These are phyloP conservation scores for Nettapus auritus DNA, from an alignment of 2,113 vertebrate genomes.

Conservation along the genomic window DNA sequence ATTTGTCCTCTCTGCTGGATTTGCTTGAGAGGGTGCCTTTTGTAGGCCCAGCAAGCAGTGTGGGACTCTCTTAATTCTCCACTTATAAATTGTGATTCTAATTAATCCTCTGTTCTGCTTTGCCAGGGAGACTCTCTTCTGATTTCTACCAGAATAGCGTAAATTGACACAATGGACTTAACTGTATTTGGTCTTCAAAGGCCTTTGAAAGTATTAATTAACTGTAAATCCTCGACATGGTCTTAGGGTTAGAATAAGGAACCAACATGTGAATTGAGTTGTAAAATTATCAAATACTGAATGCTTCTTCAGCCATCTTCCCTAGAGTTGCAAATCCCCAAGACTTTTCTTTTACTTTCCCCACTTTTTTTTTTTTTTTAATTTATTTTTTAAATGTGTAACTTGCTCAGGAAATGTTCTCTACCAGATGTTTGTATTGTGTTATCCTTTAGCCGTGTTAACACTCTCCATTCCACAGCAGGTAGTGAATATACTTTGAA, in stretches of 20 bases:
- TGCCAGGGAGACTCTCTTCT: neutral
- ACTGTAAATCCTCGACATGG: neutral
- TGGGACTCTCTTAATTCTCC: neutral
- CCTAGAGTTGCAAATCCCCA: neutral
- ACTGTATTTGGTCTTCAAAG: neutral
- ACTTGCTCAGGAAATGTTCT: neutral
- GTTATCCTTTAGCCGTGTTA: constrained; percentile 7
- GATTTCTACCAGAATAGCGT: neutral
- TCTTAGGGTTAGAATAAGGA: neutral
- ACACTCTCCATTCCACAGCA: neutral
- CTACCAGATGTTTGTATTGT: neutral
- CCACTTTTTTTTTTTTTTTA: neutral
- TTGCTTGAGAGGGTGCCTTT: neutral
- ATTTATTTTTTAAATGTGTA: neutral
- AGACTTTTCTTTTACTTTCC: neutral
- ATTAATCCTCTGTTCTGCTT: neutral
- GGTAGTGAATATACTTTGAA: neutral
- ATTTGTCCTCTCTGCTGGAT: neutral
- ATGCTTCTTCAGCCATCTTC: neutral
- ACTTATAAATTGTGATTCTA: neutral
- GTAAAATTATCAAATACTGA: neutral
- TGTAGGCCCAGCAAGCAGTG: neutral
- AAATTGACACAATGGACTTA: neutral
- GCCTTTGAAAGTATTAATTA: neutral
- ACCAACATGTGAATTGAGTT: neutral